These are phyloP conservation scores for Cyprinus carpio DNA, from an alignment of 2,113 vertebrate genomes.

Conservation along the genomic window DNA sequence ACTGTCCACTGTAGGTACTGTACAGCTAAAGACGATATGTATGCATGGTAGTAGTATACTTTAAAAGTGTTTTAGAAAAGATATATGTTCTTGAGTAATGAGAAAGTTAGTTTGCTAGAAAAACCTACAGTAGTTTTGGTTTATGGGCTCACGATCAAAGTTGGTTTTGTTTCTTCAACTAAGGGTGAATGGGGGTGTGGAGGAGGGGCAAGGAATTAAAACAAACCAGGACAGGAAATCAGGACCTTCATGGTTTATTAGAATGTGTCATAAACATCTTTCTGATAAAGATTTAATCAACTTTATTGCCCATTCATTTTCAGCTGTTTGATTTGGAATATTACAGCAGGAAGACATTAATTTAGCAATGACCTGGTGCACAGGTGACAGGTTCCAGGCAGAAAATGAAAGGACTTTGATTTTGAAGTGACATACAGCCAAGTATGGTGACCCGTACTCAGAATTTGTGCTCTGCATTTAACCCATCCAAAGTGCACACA, in stretches of 20 bases:
- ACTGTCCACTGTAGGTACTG: neutral
- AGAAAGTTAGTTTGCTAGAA: neutral
- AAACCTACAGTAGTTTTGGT: neutral
- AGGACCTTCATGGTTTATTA: neutral
- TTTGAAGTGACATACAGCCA: too few species aligned
- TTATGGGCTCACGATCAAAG: neutral
- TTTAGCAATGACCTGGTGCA: constrained; percentile 4
- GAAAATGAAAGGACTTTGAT: neutral
- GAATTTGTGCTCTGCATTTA: too few species aligned
- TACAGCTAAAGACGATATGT: neutral
- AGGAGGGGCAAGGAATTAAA: neutral
- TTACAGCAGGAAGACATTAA: neutral
- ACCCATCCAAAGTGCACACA: too few species aligned
- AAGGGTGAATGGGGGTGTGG: neutral
- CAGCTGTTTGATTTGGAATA: neutral
- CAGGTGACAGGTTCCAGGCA: neutral
- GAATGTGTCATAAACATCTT: neutral
- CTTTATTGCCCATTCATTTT: neutral
- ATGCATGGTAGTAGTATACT: neutral
- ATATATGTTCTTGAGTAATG: neutral
- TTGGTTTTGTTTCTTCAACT: neutral
- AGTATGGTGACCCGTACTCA: too few species aligned
- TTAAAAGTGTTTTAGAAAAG: too few species aligned
- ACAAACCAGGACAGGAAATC: neutral
- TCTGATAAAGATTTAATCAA: neutral